These are phyloP conservation scores for Papilio polyxenes DNA, from an alignment of 1,140 invertebrate species.

Conservation along the genomic window DNA sequence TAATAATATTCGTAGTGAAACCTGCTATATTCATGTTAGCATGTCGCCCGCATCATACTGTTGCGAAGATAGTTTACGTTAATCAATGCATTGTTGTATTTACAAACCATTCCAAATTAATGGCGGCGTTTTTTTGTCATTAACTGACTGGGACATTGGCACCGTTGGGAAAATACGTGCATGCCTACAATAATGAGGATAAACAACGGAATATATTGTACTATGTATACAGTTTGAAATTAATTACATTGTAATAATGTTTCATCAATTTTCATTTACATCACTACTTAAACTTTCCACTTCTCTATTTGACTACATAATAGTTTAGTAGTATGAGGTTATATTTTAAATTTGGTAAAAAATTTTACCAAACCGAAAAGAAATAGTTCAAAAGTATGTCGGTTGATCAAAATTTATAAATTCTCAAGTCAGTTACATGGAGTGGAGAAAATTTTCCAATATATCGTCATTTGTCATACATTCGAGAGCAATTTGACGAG, in stretches of 20 bases:
- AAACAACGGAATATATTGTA: not conserved
- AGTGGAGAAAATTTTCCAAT: slow-evolving; percentile 15
- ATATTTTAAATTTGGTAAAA: not conserved
- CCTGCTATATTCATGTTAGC: too few species aligned
- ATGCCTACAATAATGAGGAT: not conserved
- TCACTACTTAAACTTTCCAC: too few species aligned
- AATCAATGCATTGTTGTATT: not conserved
- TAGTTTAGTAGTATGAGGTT: too few species aligned
- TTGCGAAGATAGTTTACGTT: slow-evolving; percentile 2
- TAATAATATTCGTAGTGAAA: too few species aligned
- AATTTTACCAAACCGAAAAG: not conserved
- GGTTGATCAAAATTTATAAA: not conserved
- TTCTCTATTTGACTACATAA: not conserved
- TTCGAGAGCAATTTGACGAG: not conserved
- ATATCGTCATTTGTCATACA: not conserved
- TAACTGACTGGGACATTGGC: not conserved
- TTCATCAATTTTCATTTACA: too few species aligned
- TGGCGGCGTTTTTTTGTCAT: not conserved
- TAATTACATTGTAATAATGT: not conserved
- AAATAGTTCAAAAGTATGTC: not conserved
- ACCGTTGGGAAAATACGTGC: not conserved
- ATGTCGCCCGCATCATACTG: not conserved
- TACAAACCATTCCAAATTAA: slow-evolving; percentile 16
- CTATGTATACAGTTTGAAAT: not conserved
- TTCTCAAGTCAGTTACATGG: not conserved